Base-by-base conservation (phyloP, 1,140 invertebrate species). In the Coelopa frigida region DNA sequence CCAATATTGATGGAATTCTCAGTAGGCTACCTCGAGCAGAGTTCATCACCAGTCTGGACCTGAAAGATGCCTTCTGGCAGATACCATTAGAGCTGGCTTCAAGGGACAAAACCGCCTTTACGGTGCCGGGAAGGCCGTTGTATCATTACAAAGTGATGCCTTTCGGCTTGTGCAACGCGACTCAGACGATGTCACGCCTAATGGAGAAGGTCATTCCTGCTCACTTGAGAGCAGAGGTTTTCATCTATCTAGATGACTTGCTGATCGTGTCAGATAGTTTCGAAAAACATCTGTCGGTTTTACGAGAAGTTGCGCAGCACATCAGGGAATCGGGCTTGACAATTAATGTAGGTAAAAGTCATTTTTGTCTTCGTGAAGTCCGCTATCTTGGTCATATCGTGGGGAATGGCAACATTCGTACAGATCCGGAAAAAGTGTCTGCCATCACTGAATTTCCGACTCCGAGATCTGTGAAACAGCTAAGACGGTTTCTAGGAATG, bases 401-500 rank as follows among this genome's bases (percentile, higher is more conserved):
- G 12, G 39, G 44, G 53, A 42, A 33, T 67, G 22, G 59, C 53
- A 49, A 70, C 64, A 52, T 75, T 0, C 29, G 48, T 10, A 58
- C 60, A 0, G 61, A 72, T 40, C 63, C 67, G 3, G 54, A 8
- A 23, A 58, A 50, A 63, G 54, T 51, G n/a, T 47, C 46, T 20
- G 36, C 51, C 18, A 50, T 50, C 17, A 20, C 20, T 2, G 44
- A 50, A 7, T 50, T 17, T 20, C 44, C 38, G 12, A 10, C 18
- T 4, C 48, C 48, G 2, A 45, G 23, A 40, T 33, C 36, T 27
- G 38, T 61, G 5, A 69, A 62, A 38, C 61, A 73, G 35, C 17
- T 75, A 0, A 44, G 67, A 22, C 42, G 58, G 3, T 75, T 76
- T 49, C 44, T 75, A 1, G 73, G 73, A 2, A 66, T 73, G 39